phyloP scores from a whole-genome alignment of 2,113 vertebrate species.

The Anseranas semipalmata region DNA sequence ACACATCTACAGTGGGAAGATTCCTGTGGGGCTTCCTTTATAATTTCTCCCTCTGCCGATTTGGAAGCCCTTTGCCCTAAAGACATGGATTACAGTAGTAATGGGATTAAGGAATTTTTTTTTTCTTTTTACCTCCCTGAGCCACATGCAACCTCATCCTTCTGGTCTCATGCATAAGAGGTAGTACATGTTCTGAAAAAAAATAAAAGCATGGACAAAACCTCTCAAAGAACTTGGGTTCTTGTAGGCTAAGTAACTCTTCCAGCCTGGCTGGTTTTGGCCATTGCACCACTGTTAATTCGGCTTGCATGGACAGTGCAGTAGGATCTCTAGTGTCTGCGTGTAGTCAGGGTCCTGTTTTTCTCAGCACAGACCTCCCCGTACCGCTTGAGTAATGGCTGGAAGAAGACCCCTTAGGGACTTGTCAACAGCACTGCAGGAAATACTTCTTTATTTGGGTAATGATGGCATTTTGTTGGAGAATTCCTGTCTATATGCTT shows the following conservation, averaged over 20 bases:
- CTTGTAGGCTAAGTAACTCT: neutral
- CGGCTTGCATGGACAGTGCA: neutral
- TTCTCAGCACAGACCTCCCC: neutral
- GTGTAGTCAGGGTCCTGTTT: neutral
- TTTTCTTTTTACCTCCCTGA: neutral
- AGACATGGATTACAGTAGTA: too few species aligned
- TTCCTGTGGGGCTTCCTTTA: neutral
- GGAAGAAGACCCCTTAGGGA: neutral
- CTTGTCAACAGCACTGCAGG: neutral
- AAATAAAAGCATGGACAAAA: neutral
- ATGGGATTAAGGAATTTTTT: neutral
- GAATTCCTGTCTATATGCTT: neutral
- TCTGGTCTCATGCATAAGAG: neutral
- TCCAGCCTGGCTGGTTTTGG: neutral
- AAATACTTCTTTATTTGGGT: neutral
- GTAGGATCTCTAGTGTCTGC: neutral
- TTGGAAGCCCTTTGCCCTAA: neutral
- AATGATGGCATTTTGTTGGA: neutral
- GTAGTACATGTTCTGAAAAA: neutral
- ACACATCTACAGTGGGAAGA: neutral
- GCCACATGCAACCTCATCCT: neutral
- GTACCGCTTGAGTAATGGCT: neutral
- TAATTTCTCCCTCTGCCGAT: fast-evolving
- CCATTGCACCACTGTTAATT: neutral
- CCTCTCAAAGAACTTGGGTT: neutral